Conservation (phyloP, 2,113 vertebrate species). For the Mixornis gularis region DNA sequence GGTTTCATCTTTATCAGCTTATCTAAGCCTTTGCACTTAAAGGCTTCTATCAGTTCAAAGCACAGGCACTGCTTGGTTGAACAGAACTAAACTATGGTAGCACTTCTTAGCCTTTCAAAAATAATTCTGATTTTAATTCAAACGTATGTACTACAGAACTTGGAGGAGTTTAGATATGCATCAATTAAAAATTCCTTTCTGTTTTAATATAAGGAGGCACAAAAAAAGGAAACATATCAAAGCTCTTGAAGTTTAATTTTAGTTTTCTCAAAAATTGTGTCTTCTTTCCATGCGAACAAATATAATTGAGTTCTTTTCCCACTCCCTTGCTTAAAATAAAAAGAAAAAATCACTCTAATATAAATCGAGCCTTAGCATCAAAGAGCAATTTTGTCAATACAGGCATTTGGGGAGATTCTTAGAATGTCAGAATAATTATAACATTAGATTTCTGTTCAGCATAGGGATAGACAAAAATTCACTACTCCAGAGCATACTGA, state of each 20-base stretch:
- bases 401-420: not conserved
- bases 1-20: conserved; percentile 46
- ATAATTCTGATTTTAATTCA: conserved; percentile 42
- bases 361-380: not conserved
- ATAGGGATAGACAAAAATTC: not conserved
- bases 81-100: not conserved
- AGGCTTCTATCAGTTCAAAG: conserved; percentile 47
- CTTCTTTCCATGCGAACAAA: not conserved
- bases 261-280: not conserved
- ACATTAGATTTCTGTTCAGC: not conserved
- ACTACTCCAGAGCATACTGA: not conserved
- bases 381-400: not conserved
- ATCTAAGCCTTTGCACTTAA: conserved; percentile 37
- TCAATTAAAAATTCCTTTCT: conserved; percentile 5
- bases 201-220: not conserved
- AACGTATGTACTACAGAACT: not conserved
- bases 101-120: conserved; percentile 31
- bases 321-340: not conserved
- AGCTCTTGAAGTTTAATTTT: conserved; percentile 11
- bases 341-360: not conserved
- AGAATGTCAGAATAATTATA: not conserved
- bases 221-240: not conserved
- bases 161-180: not conserved
- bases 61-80: conserved; percentile 9
- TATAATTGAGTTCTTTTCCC: not conserved